Conservation (phyloP, 2,113 vertebrate species). For the Cyanoramphus novaezelandiae region DNA sequence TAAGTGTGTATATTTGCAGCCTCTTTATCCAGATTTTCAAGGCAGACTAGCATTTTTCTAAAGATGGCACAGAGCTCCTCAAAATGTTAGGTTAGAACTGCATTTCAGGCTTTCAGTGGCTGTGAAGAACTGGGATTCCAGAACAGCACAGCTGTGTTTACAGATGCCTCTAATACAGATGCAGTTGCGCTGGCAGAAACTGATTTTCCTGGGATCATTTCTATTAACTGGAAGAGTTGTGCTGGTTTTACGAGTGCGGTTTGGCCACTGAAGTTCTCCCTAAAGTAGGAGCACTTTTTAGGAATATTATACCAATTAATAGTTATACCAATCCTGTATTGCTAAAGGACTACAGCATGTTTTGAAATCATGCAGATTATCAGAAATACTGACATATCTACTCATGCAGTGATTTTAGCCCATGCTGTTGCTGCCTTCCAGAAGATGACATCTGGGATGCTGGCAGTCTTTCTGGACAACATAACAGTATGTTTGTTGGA, state of each 20-base stretch:
- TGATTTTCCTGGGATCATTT: neutral
- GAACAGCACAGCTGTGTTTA: constrained; percentile 47
- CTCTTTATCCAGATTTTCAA: constrained; percentile 1
- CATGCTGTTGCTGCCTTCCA: neutral
- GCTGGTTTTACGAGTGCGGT: neutral
- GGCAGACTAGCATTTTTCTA: neutral
- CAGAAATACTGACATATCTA: neutral
- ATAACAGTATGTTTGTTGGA: neutral
- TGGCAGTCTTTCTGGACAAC: neutral
- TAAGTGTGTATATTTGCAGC: constrained; percentile 18
- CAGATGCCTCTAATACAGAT: neutral
- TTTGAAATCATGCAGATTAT: neutral
- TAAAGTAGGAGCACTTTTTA: neutral
- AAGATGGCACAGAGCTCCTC: neutral
- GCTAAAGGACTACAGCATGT: neutral
- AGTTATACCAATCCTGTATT: neutral
- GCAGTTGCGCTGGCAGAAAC: neutral
- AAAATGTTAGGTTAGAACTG: neutral
- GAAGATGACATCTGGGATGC: neutral
- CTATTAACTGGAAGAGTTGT: neutral
- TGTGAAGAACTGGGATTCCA: constrained; percentile 5
- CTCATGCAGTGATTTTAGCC: neutral
- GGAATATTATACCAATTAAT: neutral
- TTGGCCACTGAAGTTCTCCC: neutral
- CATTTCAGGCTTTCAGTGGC: neutral